Conservation (phyloP, 2,113 vertebrate species). For the Crotalus helleri region DNA sequence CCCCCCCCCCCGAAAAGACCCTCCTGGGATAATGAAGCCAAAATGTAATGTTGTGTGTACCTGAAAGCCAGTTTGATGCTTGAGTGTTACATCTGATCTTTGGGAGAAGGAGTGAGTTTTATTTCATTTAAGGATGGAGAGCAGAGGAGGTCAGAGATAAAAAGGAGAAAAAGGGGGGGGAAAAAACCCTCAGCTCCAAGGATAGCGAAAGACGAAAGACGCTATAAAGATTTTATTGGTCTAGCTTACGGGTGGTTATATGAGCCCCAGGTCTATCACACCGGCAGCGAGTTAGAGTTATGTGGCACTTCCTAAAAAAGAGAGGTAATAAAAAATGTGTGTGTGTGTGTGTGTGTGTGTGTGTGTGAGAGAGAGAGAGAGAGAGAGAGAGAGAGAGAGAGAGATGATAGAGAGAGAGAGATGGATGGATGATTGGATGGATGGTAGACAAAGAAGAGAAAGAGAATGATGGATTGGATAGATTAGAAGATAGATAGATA, state of each 20-base stretch:
- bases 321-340: not conserved
- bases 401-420: no score
- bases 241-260: not conserved
- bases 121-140: not conserved
- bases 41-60: constrained; percentile 3
- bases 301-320: not conserved
- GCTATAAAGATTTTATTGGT: constrained; percentile 27
- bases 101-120: not conserved
- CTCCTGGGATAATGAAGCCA: not conserved
- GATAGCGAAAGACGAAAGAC: not conserved
- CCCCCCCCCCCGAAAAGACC: not conserved
- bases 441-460: no score
- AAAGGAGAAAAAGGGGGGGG: not conserved
- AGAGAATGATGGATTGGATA: no score
- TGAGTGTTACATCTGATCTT: not conserved
- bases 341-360: no score
- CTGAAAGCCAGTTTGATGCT: not conserved
- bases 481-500: no score
- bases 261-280: not conserved
- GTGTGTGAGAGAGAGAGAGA: not conserved
- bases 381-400: no score
- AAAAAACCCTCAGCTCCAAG: not conserved
- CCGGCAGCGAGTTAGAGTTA: constrained; percentile 2
- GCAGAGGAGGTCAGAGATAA: not conserved
- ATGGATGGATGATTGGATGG: no score